A percentile compares a stretch with the other conserved stretches of the same genome.
Evolutionary conservation across 2,888 invertebrate genomes (phyloP).

Genomic region (Adineta ricciae): DNA sequence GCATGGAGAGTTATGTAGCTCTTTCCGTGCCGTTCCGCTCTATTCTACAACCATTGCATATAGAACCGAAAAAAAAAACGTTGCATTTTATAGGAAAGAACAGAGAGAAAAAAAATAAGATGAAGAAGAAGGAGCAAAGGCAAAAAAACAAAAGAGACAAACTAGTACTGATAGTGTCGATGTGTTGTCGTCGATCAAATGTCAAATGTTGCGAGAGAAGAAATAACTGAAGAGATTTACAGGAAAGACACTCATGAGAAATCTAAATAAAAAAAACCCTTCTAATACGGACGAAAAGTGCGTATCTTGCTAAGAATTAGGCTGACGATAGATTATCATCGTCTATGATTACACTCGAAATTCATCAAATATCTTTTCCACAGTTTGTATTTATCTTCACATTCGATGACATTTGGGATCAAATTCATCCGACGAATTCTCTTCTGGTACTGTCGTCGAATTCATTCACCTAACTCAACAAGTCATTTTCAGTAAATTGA

Average conservation of each 20-base stretch:
- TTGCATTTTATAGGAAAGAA: too few species aligned
- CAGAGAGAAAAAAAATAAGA: not conserved
- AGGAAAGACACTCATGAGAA: not conserved
- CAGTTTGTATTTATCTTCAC: not conserved
- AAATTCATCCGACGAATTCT: not conserved
- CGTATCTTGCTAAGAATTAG: not conserved
- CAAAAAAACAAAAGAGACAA: not conserved
- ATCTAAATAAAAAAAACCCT: not conserved
- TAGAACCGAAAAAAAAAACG: not conserved
- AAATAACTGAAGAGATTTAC: not conserved
- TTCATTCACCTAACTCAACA: not conserved
- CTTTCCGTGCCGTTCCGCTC: not conserved
- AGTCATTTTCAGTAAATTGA: not conserved
- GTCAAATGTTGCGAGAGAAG: not conserved
- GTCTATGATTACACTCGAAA: not conserved
- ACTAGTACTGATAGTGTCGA: not conserved
- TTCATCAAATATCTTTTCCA: not conserved
- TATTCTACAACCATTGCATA: not conserved
- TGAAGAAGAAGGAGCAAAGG: not conserved
- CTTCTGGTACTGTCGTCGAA: not conserved
- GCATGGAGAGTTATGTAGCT: not conserved
- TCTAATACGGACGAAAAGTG: not conserved
- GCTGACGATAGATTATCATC: not conserved
- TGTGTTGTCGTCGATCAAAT: constrained; percentile 5
- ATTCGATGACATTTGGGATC: not conserved